These are phyloP conservation scores for Phalacrocorax aristotelis DNA, from an alignment of 2,113 vertebrate genomes.

Conservation along the genomic window DNA sequence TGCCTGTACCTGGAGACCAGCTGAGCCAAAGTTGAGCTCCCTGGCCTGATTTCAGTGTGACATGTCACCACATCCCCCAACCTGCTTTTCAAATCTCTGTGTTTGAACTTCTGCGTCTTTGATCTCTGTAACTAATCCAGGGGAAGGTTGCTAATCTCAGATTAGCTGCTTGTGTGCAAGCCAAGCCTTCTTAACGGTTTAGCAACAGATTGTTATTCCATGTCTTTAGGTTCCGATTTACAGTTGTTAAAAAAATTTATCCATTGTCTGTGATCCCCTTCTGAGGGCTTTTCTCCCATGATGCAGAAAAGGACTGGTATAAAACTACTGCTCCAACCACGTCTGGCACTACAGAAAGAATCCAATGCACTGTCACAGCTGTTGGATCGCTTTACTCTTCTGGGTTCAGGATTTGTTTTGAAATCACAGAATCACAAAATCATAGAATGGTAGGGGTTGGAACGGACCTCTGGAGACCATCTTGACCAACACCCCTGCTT, in stretches of 20 bases:
- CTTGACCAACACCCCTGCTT: too few species aligned
- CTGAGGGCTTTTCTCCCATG: neutral
- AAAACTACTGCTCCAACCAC: neutral
- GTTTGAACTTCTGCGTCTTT: neutral
- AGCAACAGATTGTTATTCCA: neutral
- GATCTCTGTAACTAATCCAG: rapidly evolving
- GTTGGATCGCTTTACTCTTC: neutral
- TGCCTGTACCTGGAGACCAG: neutral
- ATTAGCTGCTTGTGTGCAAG: neutral
- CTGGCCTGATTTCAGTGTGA: neutral
- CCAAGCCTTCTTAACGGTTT: neutral
- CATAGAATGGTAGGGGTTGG: too few species aligned
- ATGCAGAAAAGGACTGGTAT: neutral
- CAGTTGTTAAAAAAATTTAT: neutral
- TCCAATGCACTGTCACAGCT: neutral
- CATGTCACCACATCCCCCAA: rapidly evolving
- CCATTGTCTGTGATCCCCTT: neutral
- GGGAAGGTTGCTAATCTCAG: neutral
- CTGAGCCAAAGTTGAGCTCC: neutral
- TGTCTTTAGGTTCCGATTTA: neutral
- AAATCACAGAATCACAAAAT: neutral
- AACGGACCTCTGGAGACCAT: too few species aligned
- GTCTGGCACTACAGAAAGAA: neutral
- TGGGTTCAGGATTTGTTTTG: neutral
- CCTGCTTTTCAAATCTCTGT: neutral